Percentiles rank a stretch among this genome's conserved stretches.
Evolutionary conservation across 2,888 invertebrate genomes (phyloP).

Genomic region (Eurytoma californica): DNA sequence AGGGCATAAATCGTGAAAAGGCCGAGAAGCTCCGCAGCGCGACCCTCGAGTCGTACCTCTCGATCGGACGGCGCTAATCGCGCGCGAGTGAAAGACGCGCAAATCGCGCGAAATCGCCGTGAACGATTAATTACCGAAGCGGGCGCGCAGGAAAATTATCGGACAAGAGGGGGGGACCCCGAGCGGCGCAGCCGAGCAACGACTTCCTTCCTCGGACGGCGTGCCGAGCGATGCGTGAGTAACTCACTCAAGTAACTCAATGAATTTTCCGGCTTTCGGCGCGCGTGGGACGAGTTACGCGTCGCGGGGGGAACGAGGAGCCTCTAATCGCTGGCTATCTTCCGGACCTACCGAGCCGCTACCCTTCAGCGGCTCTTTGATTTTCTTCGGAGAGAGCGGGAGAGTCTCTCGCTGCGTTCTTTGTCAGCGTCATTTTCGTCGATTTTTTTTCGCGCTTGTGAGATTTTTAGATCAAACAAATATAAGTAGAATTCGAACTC

Average conservation of each 20-base stretch:
- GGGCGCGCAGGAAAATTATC: conserved; percentile 52
- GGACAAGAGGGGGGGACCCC: conserved; percentile 49
- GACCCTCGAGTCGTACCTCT: neutral
- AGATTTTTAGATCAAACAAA: too few relatives aligned
- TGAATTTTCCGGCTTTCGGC: conserved; percentile 69
- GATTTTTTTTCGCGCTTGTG: too few relatives aligned
- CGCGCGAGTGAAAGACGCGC: conserved; percentile 14
- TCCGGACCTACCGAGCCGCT: too few relatives aligned
- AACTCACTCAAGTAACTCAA: conserved; percentile 70
- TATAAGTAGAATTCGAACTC: too few relatives aligned
- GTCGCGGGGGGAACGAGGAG: neutral
- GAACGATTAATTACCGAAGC: conserved; percentile 54
- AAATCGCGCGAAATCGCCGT: conserved; percentile 51
- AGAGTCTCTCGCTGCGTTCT: too few relatives aligned
- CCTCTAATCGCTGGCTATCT: conserved; percentile 38
- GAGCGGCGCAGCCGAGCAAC: conserved; percentile 61
- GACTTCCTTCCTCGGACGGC: conserved; percentile 64
- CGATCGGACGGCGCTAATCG: conserved; percentile 2
- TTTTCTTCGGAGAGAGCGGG: too few relatives aligned
- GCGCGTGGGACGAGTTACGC: conserved; percentile 13
- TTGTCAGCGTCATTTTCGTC: too few relatives aligned
- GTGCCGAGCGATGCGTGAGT: conserved; percentile 66
- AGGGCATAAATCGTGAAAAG: neutral
- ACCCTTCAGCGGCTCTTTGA: too few relatives aligned
- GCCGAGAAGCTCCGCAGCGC: neutral